A percentile compares a stretch with the other conserved stretches of the same genome.
These are phyloP conservation scores for Cyclina sinensis DNA, from an alignment of 1,140 invertebrate genomes.

Conservation along the genomic window DNA sequence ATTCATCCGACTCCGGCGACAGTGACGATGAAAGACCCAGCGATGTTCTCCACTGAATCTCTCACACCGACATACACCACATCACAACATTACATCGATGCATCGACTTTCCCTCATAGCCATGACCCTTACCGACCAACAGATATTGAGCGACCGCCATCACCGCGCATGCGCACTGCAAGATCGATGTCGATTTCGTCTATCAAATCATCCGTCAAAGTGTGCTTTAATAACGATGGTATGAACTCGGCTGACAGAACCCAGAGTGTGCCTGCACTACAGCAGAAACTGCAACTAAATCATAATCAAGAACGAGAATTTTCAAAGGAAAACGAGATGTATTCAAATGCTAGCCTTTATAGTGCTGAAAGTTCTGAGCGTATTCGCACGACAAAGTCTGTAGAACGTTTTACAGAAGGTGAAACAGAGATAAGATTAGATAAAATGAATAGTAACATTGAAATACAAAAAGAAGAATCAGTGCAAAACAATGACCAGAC, in stretches of 20 bases:
- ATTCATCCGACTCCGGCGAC: not conserved
- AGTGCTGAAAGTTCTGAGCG: not conserved
- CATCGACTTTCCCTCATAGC: constrained; percentile 34
- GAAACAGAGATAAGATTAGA: not conserved
- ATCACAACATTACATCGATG: constrained; percentile 39
- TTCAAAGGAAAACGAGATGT: not conserved
- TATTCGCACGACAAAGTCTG: not conserved
- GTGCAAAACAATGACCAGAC: constrained; percentile 38
- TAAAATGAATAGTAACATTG: constrained; percentile 23
- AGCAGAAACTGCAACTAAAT: not conserved
- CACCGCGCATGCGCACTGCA: constrained; percentile 2
- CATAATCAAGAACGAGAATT: not conserved
- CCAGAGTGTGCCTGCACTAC: not conserved
- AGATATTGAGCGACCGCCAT: constrained; percentile 37
- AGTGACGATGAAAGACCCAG: constrained; percentile 1
- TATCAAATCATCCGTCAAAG: constrained; percentile 52
- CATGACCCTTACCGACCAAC: constrained; percentile 58
- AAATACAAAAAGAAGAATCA: constrained; percentile 49
- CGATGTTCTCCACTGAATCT: constrained; percentile 23
- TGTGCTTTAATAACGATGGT: constrained; percentile 35
- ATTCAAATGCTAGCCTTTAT: not conserved
- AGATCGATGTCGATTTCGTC: constrained; percentile 48
- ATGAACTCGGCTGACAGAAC: not conserved
- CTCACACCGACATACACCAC: constrained; percentile 34
- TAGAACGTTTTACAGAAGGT: not conserved